phyloP scores from a whole-genome alignment of 2,113 vertebrate genomes.

The Brevimyrus niger region DNA sequence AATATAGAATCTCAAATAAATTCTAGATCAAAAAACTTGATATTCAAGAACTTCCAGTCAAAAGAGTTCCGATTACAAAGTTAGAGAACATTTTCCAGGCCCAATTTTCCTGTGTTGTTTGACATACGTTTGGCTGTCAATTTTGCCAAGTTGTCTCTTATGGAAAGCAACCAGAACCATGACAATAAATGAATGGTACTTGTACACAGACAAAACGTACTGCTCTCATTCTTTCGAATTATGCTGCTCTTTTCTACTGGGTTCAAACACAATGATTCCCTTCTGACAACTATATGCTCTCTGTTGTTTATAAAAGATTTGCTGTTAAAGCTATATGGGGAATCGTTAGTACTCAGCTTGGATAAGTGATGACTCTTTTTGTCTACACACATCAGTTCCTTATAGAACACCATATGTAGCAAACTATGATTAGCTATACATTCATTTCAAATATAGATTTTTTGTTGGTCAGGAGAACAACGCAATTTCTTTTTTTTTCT shows the following conservation, averaged over 20 bases:
- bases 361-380: not conserved
- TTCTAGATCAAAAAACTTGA: not conserved
- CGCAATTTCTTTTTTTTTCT: not conserved
- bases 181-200: not conserved
- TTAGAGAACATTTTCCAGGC: not conserved
- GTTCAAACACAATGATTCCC: not conserved
- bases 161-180: not conserved
- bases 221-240: not conserved
- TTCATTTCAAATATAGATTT: not conserved
- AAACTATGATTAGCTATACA: not conserved
- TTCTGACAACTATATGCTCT: not conserved
- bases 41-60: not conserved
- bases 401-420: not conserved
- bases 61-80: not conserved
- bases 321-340: not conserved
- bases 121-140: not conserved
- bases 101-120: not conserved
- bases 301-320: not conserved
- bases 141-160: not conserved
- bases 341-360: not conserved
- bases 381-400: not conserved
- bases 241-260: not conserved
- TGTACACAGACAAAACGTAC: not conserved
- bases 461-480: not conserved
- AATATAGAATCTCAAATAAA: not conserved